Base-by-base conservation (phyloP, 2,797 vertebrate species). In the Gastrophryne carolinensis region DNA sequence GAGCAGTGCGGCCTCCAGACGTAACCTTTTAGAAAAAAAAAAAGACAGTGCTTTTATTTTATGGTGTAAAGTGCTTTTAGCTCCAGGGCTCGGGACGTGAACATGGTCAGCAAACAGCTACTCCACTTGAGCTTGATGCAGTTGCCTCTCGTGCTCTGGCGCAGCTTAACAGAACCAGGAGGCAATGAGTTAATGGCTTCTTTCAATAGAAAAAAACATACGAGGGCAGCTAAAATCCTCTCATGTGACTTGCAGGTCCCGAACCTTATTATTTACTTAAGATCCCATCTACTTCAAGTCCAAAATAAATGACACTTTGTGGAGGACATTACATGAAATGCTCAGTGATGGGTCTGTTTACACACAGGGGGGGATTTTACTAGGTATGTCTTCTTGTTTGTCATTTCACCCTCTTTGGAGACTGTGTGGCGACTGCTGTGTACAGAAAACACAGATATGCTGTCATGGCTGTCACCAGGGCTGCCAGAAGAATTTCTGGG, bases 1-100 rank as follows among this genome's bases (percentile, higher is more conserved):
- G 87, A 88, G 89, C 87, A 83, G 84, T 83, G 87, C 90, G 89
- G 89, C 89, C 89, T 91, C 90, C 87, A 89, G 87, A 90, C 86
- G 87, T 91, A 90, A 91, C 91, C 89, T 91, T 90, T 90, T 86
- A 86, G 89, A 87, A 90, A 89, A 47, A 34, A n/a, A 34, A 90
- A 89, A 89, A 90, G 87, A 88, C 88, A 87, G 89, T 86, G 88
- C 87, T 92, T 91, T 91, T 90, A 90, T 91, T 91, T 91, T 91
- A 90, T 90, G 88, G 89, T 90, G 89, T 89, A 91, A 91, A 90
- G 89, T 91, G 89, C 90, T 92, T 91, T 91, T 92, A 91, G 90
- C 89, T 90, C 78, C 87, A 82, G 89, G 90, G 89, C 87, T 90
- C 84, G 62, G 89, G 88, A 90, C 88, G 89, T 91, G 90, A 87